A percentile compares a stretch with the other conserved stretches of the same genome.
Conservation (phyloP, 2,113 vertebrate genomes). For the Alectura lathami region DNA sequence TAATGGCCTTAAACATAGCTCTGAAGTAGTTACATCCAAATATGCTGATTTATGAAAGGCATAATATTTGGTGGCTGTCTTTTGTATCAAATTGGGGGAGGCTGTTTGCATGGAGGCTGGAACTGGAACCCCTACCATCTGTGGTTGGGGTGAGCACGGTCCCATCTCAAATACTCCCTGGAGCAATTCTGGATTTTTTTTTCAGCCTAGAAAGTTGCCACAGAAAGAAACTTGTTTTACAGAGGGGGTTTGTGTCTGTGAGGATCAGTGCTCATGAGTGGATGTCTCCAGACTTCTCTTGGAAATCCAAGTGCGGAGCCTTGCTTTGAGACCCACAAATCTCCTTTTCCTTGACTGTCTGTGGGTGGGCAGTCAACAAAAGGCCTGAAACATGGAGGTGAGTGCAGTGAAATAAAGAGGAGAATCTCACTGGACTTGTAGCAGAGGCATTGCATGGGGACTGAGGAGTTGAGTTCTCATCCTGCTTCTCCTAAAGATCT, state of each 20-base stretch:
- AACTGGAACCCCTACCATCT: too few species aligned
- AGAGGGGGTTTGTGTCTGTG: fast-evolving
- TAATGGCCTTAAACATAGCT: background rate
- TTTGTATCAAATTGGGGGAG: too few species aligned
- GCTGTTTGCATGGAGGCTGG: background rate
- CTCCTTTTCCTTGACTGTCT: background rate
- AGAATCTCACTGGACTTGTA: background rate
- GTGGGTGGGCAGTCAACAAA: background rate
- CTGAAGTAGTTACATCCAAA: background rate
- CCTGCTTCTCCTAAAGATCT: background rate
- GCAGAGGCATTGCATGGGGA: background rate
- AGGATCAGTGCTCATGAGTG: fast-evolving
- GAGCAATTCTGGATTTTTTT: background rate
- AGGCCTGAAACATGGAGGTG: background rate
- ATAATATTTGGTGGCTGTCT: background rate
- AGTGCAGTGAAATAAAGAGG: background rate
- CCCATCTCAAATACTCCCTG: background rate
- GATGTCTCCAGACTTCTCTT: background rate
- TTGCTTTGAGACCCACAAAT: background rate
- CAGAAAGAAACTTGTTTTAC: fast-evolving
- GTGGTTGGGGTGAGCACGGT: background rate
- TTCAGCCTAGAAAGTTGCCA: background rate
- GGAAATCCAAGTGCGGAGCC: background rate
- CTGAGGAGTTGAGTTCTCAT: background rate
- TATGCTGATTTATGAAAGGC: background rate